Percentiles rank a stretch among this genome's conserved stretches.
Evolutionary conservation across 1,140 invertebrate species (phyloP).

Genomic region (Ridgeia piscesae): DNA sequence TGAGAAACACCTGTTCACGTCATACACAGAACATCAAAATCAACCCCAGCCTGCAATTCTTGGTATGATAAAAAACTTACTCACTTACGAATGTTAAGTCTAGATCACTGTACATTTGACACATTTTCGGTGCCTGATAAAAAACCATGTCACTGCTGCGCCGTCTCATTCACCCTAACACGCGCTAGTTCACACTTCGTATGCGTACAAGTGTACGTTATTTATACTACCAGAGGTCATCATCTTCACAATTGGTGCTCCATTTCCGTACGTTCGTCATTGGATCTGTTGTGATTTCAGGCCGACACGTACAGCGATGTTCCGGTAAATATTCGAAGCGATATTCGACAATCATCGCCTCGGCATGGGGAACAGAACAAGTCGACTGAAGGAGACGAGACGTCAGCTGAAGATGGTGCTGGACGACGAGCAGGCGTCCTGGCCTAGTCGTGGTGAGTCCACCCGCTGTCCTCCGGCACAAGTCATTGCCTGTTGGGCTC

Average conservation of each 20-base stretch:
- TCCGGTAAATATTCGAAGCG: neutral
- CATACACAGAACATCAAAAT: neutral
- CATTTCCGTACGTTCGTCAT: neutral
- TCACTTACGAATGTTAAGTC: no score
- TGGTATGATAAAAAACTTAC: no score
- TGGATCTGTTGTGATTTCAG: neutral
- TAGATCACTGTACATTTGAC: no score
- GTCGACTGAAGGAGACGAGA: neutral
- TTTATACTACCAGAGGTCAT: neutral
- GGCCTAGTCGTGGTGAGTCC: neutral
- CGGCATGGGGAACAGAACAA: neutral
- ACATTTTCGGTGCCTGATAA: no score
- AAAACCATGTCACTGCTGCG: neutral
- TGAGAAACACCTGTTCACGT: neutral
- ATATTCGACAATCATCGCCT: neutral
- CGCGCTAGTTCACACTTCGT: neutral
- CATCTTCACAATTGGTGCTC: no score
- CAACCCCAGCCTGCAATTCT: neutral
- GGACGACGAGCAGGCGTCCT: neutral
- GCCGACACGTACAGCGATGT: neutral
- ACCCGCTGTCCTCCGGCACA: no score
- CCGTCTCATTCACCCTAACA: neutral
- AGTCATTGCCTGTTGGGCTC: no score
- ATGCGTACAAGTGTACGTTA: neutral
- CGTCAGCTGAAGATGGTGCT: conserved; percentile 17